Evolutionary conservation across 2,113 vertebrate species (phyloP).

Genomic region (Poecile atricapillus): DNA sequence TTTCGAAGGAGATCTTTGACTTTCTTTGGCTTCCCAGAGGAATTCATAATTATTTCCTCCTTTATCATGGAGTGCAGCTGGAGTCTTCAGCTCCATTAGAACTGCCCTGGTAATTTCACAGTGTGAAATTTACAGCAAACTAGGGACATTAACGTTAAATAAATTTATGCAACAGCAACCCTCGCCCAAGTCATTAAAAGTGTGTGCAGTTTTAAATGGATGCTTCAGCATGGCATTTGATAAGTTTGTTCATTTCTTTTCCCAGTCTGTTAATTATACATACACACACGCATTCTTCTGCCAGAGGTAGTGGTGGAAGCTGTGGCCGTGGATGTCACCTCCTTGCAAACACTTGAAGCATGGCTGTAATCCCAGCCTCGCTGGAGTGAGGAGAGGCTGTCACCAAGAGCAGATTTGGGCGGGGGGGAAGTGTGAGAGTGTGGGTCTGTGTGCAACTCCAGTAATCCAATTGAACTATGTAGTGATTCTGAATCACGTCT

Average conservation of each 20-base stretch:
- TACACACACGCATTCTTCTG: neutral
- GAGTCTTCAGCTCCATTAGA: slow-evolving; percentile 62
- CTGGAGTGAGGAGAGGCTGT: neutral
- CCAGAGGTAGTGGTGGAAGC: neutral
- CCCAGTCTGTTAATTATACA: neutral
- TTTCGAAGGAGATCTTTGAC: slow-evolving; percentile 59
- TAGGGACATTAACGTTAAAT: slow-evolving; percentile 63
- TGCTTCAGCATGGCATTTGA: slow-evolving; percentile 45
- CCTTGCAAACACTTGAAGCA: neutral
- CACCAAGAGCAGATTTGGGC: neutral
- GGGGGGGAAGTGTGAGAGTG: neutral
- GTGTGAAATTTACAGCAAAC: slow-evolving; percentile 64
- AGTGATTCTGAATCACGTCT: slow-evolving; percentile 47
- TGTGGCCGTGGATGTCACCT: neutral
- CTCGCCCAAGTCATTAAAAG: slow-evolving; percentile 62
- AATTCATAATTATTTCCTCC: slow-evolving; percentile 61
- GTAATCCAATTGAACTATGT: slow-evolving; percentile 56
- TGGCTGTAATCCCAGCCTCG: neutral
- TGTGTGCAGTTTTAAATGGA: slow-evolving; percentile 37
- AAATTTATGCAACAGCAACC: slow-evolving; percentile 65
- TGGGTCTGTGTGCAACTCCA: neutral
- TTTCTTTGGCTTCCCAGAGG: slow-evolving; percentile 60
- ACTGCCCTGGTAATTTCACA: slow-evolving; percentile 66
- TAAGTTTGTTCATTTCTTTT: slow-evolving; percentile 53
- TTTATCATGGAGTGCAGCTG: slow-evolving; percentile 67